These are phyloP conservation scores for Temnothorax rugatulus DNA, from an alignment of 2,888 invertebrate genomes.

Conservation along the genomic window DNA sequence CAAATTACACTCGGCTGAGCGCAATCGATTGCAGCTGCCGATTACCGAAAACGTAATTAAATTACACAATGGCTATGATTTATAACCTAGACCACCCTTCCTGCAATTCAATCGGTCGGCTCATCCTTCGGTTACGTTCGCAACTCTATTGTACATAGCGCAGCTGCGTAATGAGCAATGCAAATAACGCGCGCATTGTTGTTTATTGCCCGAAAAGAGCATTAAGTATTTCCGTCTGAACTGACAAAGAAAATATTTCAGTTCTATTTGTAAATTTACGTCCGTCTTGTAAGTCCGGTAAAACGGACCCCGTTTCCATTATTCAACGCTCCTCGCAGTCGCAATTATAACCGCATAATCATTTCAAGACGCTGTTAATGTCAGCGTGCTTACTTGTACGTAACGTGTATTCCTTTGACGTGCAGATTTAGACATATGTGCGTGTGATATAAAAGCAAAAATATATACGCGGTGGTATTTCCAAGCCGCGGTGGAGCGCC, in stretches of 20 bases:
- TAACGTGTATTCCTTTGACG: not conserved
- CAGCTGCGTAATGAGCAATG: conserved; percentile 53
- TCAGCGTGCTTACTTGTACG: not conserved
- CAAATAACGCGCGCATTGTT: conserved; percentile 7
- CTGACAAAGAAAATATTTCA: not conserved
- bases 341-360: not conserved
- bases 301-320: not conserved
- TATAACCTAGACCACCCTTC: conserved; percentile 58
- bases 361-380: conserved; percentile 10
- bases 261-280: conserved; percentile 1
- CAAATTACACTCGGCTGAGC: conserved; percentile 65
- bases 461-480: conserved; percentile 10
- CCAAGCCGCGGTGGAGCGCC: not conserved
- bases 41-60: conserved; percentile 67
- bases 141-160: conserved; percentile 14
- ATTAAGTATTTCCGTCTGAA: conserved; percentile 28
- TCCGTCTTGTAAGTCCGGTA: not conserved
- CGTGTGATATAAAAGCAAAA: not conserved
- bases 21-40: conserved; percentile 67
- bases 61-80: conserved; percentile 64
- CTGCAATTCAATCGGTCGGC: conserved; percentile 43
- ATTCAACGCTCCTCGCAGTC: not conserved
- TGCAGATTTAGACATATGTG: conserved; percentile 8
- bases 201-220: conserved; percentile 10
- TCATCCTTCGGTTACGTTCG: conserved; percentile 34